Conservation (phyloP, 2,888 invertebrate genomes). For the Neuroscelio doddi region DNA sequence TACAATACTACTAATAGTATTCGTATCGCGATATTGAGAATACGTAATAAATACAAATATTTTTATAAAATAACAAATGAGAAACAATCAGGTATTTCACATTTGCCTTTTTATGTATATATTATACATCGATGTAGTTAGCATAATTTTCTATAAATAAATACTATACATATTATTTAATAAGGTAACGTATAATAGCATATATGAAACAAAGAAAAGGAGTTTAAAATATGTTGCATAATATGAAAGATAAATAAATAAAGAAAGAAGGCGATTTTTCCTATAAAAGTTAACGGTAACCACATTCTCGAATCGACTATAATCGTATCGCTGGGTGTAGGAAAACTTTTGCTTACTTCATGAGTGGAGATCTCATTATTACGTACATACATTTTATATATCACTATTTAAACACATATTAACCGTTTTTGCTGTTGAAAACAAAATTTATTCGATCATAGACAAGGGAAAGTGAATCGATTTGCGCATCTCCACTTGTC, state of each 20-base stretch:
- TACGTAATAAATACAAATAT: constrained; percentile 62
- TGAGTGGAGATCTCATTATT: constrained; percentile 59
- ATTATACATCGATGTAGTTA: constrained; percentile 70
- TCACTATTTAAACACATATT: constrained; percentile 43
- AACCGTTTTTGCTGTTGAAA: constrained; percentile 41
- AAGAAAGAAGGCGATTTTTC: constrained; percentile 56
- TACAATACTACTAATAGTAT: constrained; percentile 60
- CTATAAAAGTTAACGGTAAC: constrained; percentile 53
- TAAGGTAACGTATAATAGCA: constrained; percentile 35
- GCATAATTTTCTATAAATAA: constrained; percentile 69
- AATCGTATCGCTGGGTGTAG: constrained; percentile 67
- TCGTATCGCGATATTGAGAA: constrained; percentile 51
- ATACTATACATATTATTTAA: constrained; percentile 49
- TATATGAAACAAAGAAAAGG: constrained; percentile 11
- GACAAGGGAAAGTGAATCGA: constrained; percentile 23
- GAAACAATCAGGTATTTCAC: constrained; percentile 69
- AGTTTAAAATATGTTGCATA: constrained; percentile 21
- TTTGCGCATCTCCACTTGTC: constrained; percentile 62
- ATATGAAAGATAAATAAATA: not conserved
- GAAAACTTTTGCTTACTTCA: constrained; percentile 65
- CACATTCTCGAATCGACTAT: constrained; percentile 43
- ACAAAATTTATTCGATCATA: constrained; percentile 40
- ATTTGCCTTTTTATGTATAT: constrained; percentile 72
- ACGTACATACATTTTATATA: constrained; percentile 42
- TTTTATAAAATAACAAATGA: constrained; percentile 63